phyloP scores from a whole-genome alignment of 2,113 vertebrate genomes.

The Opisthocomus hoazin region DNA sequence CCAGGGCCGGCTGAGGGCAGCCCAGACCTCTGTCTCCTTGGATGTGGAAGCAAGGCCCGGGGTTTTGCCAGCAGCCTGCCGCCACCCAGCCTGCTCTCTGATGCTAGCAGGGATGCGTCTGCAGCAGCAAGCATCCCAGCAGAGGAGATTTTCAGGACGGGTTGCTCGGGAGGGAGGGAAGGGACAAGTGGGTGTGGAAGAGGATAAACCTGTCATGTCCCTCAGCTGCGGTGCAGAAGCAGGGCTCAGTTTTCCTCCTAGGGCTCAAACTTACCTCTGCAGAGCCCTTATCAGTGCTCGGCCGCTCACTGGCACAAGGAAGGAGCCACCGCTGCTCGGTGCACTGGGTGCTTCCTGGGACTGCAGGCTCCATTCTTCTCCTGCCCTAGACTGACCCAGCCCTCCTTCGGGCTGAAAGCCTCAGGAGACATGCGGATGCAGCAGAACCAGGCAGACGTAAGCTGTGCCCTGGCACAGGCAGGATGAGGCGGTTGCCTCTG shows the following conservation, averaged over 20 bases:
- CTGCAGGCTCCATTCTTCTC: not conserved
- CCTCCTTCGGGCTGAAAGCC: not conserved
- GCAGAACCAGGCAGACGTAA: not conserved
- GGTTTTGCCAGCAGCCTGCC: not conserved
- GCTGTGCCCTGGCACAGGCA: fast-evolving
- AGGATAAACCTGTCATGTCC: not conserved
- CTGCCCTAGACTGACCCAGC: not conserved
- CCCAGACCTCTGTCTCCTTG: not conserved
- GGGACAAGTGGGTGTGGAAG: not conserved
- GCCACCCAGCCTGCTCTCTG: not conserved
- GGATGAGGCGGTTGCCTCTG: not conserved
- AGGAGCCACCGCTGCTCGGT: not conserved
- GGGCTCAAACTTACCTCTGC: not conserved
- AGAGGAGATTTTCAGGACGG: not conserved
- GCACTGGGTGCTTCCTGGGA: not conserved
- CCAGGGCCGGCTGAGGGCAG: not conserved
- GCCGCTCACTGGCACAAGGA: fast-evolving
- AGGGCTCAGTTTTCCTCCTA: not conserved
- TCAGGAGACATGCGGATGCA: not conserved
- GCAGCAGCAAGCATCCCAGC: not conserved
- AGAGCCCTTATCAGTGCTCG: not conserved
- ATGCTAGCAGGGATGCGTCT: fast-evolving
- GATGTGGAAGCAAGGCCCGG: not conserved
- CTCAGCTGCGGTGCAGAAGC: not conserved
- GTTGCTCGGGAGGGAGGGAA: not conserved